phyloP scores from a whole-genome alignment of 2,888 invertebrate genomes.

The Apodemia mormo region DNA sequence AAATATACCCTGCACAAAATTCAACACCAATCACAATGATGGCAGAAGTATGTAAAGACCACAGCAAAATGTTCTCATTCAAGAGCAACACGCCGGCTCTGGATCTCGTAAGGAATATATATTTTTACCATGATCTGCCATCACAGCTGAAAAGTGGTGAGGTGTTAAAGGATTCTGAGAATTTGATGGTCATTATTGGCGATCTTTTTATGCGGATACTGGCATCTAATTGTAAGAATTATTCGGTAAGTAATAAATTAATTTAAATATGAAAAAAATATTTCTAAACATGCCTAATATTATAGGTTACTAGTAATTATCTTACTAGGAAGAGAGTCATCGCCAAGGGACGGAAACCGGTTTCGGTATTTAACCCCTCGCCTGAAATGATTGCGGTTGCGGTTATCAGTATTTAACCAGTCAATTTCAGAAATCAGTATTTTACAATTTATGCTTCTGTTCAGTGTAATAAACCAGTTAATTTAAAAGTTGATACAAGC shows the following conservation, averaged over 20 bases:
- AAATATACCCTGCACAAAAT: conserved; percentile 50
- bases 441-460: too few species aligned
- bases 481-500: too few species aligned
- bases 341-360: too few species aligned
- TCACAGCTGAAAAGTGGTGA: conserved; percentile 49
- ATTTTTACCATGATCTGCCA: conserved; percentile 68
- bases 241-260: conserved; percentile 79
- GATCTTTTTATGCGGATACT: conserved; percentile 70
- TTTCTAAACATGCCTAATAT: too few species aligned
- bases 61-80: conserved; percentile 53
- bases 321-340: too few species aligned
- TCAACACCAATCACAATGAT: conserved; percentile 56
- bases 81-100: conserved; percentile 49
- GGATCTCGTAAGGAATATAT: conserved; percentile 58
- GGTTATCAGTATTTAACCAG: too few species aligned
- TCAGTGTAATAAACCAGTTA: too few species aligned
- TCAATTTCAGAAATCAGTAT: too few species aligned
- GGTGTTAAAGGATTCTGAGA: conserved; percentile 37
- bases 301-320: too few species aligned
- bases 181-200: conserved; percentile 50
- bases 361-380: too few species aligned
- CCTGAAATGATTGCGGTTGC: too few species aligned
- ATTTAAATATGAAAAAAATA: too few species aligned
- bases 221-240: conserved; percentile 84
- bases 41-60: conserved; percentile 51